Evolutionary conservation across 2,113 vertebrate species (phyloP).

Genomic region (Oncorhynchus kisutch): DNA sequence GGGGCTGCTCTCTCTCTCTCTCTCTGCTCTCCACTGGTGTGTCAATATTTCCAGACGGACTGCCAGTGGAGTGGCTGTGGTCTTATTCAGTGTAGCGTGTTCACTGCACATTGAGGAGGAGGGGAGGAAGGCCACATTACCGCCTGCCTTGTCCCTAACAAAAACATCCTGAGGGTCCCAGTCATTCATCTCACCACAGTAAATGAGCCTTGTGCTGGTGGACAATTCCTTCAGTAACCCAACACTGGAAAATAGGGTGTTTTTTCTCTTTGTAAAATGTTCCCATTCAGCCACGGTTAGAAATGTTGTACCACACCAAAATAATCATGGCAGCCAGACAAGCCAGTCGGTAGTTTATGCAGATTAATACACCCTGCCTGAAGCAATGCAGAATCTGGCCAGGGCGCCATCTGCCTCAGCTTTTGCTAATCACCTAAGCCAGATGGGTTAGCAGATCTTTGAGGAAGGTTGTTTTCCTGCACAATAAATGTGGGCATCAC

Average conservation of each 20-base stretch:
- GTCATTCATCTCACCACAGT: constrained; percentile 30
- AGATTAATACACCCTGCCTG: constrained; percentile 53
- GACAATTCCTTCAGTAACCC: constrained; percentile 29
- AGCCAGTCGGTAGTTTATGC: constrained; percentile 39
- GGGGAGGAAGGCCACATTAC: constrained; percentile 16
- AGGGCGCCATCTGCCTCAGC: constrained; percentile 62
- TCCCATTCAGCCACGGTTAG: constrained; percentile 27
- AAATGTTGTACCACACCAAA: constrained; percentile 7
- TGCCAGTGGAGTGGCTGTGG: constrained; percentile 38
- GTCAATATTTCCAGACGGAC: constrained; percentile 66
- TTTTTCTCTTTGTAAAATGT: constrained; percentile 25
- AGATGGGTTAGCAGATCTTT: constrained; percentile 64
- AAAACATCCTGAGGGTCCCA: constrained; percentile 65
- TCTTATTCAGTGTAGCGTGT: constrained; percentile 45
- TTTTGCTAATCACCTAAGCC: constrained; percentile 69
- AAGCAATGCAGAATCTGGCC: constrained; percentile 51
- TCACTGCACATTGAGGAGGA: constrained; percentile 34
- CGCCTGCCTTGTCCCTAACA: constrained; percentile 37
- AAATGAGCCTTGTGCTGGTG: constrained; percentile 38
- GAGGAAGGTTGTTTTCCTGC: constrained; percentile 50
- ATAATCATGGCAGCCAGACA: constrained; percentile 31
- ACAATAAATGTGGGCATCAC: constrained; percentile 33
- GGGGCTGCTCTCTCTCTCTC: constrained; percentile 53
- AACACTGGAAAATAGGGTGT: constrained; percentile 30
- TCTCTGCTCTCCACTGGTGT: constrained; percentile 42